These are phyloP conservation scores for Chondrilla cf. caribensis DNA, from an alignment of 37 sponge, comb jelly and placozoan species.

Conservation along the genomic window DNA sequence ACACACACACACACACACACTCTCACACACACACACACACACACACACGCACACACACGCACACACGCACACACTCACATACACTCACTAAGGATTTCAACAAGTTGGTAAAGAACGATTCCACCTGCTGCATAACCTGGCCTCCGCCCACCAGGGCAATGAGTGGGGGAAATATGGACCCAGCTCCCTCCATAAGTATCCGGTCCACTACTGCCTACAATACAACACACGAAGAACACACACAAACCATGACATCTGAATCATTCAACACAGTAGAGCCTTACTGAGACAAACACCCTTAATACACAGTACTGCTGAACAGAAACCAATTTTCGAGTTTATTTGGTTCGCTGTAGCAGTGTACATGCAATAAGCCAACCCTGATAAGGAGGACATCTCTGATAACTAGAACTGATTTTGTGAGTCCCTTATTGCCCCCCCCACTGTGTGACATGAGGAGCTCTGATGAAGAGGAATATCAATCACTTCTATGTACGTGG, in stretches of 20 bases:
- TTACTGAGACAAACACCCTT: no score
- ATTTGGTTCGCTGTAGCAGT: no score
- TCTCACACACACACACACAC: slow-evolving; percentile 45
- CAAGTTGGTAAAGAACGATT: slow-evolving; percentile 2
- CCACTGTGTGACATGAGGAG: no score
- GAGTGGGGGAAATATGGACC: slow-evolving; percentile 51
- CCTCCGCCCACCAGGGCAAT: slow-evolving; percentile 47
- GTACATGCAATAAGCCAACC: not conserved
- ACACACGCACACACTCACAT: slow-evolving; percentile 2
- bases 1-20: no score
- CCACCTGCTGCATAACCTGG: slow-evolving; percentile 4
- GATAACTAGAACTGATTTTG: no score
- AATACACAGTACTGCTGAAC: no score
- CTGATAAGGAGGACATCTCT: not conserved
- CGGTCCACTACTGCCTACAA: slow-evolving; percentile 60
- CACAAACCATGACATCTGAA: not conserved
- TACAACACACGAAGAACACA: not conserved
- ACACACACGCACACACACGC: slow-evolving; percentile 23
- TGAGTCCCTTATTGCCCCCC: no score
- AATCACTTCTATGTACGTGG: no score
- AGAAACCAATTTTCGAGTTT: no score
- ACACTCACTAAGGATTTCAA: not conserved
- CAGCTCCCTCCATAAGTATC: slow-evolving; percentile 57
- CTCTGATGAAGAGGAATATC: no score
- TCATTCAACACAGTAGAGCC: not conserved